Evolutionary conservation across 2,888 invertebrate genomes (phyloP).

Genomic region (Sminthurides aquaticus): DNA sequence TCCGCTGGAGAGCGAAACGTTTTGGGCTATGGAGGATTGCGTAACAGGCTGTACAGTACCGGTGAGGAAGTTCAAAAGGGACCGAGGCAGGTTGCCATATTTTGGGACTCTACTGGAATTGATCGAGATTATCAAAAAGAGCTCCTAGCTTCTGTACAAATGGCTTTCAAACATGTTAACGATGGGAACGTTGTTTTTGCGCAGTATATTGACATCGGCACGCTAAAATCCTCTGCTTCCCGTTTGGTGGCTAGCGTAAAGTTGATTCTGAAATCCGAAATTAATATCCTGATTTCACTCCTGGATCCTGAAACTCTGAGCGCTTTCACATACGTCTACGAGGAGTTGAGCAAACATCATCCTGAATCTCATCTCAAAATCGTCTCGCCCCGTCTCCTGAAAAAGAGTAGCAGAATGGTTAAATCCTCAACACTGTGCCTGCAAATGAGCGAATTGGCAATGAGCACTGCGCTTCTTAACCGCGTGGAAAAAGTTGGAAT

Average conservation of each 20-base stretch:
- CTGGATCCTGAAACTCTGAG: slow-evolving; percentile 20
- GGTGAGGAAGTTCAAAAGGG: not conserved
- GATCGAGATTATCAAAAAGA: slow-evolving; percentile 32
- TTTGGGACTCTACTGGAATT: slow-evolving; percentile 29
- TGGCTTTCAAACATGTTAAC: slow-evolving; percentile 20
- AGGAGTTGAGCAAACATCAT: slow-evolving; percentile 3
- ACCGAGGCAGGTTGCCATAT: slow-evolving; percentile 18
- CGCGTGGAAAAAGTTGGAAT: slow-evolving; percentile 36
- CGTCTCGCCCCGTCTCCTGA: slow-evolving; percentile 23
- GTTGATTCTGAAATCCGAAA: slow-evolving; percentile 24
- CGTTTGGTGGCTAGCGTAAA: slow-evolving; percentile 19
- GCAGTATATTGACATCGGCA: slow-evolving; percentile 29
- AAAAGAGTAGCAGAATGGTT: not conserved
- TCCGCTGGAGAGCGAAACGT: not conserved
- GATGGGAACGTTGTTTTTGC: slow-evolving; percentile 16
- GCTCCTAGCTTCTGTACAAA: slow-evolving; percentile 24
- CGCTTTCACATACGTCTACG: slow-evolving; percentile 25
- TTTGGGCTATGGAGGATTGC: not conserved
- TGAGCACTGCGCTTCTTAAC: slow-evolving; percentile 28
- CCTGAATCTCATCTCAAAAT: slow-evolving; percentile 14
- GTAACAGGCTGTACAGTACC: not conserved
- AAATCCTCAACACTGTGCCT: slow-evolving; percentile 18
- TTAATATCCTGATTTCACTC: slow-evolving; percentile 24
- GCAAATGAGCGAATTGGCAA: slow-evolving; percentile 35
- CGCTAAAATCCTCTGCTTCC: not conserved